Evolutionary conservation across 2,888 invertebrate genomes (phyloP).

Genomic region (Epistrophe eligans): DNA sequence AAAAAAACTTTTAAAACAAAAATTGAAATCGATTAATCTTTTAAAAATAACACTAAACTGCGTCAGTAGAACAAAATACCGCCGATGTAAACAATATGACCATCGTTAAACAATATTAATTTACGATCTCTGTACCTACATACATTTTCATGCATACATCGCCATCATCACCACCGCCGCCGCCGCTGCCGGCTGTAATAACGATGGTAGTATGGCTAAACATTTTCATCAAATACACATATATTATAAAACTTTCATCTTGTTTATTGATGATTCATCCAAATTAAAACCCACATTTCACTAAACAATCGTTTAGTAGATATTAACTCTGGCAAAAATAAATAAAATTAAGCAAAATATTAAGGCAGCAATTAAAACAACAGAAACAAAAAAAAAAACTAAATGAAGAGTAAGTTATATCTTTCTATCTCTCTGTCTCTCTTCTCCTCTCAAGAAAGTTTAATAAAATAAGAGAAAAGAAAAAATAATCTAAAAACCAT

Average conservation of each 20-base stretch:
- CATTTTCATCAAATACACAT: conserved; percentile 40
- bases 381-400: not conserved
- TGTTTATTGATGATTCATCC: conserved; percentile 56
- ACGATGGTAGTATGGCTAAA: conserved; percentile 10
- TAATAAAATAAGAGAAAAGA: conserved; percentile 4
- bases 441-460: not conserved
- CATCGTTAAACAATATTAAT: conserved; percentile 50
- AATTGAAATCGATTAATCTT: conserved; percentile 9
- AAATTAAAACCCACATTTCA: conserved; percentile 44
- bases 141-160: not conserved
- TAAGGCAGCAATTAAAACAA: conserved; percentile 15
- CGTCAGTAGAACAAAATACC: conserved; percentile 23
- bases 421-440: too few relatives aligned
- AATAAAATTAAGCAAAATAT: conserved; percentile 15
- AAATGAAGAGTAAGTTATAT: conserved; percentile 25
- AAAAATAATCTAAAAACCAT: not conserved
- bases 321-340: conserved; percentile 18
- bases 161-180: not conserved
- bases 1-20: not conserved
- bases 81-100: conserved; percentile 52
- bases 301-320: conserved; percentile 17
- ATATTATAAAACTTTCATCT: conserved; percentile 18
- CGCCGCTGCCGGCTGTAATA: not conserved
- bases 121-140: conserved; percentile 26
- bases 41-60: conserved; percentile 35